Conservation (phyloP, 2,797 vertebrate species). For the Liparis tanakae region DNA sequence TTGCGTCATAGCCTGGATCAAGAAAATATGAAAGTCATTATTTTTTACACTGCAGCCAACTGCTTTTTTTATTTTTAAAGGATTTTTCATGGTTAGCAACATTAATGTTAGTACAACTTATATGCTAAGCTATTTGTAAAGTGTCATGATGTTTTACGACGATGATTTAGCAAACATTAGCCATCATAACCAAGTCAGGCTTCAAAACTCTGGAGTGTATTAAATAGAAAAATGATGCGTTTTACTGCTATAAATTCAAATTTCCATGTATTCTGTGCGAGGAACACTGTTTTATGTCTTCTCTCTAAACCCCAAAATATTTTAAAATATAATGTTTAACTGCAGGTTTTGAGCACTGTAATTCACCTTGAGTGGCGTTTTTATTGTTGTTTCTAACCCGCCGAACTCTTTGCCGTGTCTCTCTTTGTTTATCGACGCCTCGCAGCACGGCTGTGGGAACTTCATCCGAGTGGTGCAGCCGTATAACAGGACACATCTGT, state of each 20-base stretch:
- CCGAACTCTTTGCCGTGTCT: background rate
- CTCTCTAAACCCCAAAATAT: background rate
- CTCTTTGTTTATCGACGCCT: slow-evolving; percentile 26
- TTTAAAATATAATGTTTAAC: background rate
- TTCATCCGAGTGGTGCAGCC: slow-evolving; percentile 95
- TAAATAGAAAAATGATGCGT: background rate
- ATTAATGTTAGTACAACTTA: background rate
- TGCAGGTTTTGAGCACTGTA: background rate
- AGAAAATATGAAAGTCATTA: slow-evolving; percentile 1
- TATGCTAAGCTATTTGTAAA: background rate
- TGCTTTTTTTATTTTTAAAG: background rate
- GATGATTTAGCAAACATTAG: background rate
- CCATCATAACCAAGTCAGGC: background rate
- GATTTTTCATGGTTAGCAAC: background rate
- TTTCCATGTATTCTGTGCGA: background rate
- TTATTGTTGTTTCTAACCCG: background rate
- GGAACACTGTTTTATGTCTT: background rate
- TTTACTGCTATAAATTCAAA: background rate
- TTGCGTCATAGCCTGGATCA: slow-evolving; percentile 13
- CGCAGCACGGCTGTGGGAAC: slow-evolving; percentile 96
- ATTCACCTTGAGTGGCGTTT: background rate
- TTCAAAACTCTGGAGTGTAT: background rate
- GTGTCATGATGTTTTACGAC: background rate
- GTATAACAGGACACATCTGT: slow-evolving; percentile 95
- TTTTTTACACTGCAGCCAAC: slow-evolving; percentile 1